Base-by-base conservation (phyloP, 2,797 vertebrate species). In the Aldrovandia affinis region DNA sequence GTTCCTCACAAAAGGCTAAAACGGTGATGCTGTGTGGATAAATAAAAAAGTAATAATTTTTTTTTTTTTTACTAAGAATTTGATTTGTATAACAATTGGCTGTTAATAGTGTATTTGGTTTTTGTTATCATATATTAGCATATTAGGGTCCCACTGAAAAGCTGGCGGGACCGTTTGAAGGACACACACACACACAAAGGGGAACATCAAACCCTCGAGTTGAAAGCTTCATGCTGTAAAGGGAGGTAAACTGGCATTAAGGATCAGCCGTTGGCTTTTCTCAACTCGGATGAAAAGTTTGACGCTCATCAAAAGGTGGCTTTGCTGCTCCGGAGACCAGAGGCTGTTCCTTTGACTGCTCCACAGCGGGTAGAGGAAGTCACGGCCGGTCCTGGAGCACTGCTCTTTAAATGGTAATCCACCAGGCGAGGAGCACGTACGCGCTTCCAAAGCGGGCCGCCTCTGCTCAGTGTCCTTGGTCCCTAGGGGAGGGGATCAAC, bases 361-460 rank as follows among this genome's bases (percentile, higher is more conserved):
- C 85, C 83, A 82, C 91, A 83, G 75, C 84, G 83, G 82, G 88
- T 83, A 86, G 89, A 88, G 91, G 86, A 93, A 91, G 91, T 88
- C 73, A 86, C 84, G 87, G 88, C 88, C 79, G 85, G 91, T 89
- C 90, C 92, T 91, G 88, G 82, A 86, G 59, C 47, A 44, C 73
- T 88, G 88, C 89, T 89, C 91, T 93, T 94, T 91, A 89, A 94
- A 89, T 93, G 90, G 86, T 92, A 93, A 94, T 92, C 92, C 93
- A 91, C 95, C 94, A 90, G 88, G 87, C 91, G 91, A 88, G 88
- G 90, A 91, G 92, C 88, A 89, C 81, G 70, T 86, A 89, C 86
- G 88, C 90, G 84, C 88, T 86, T 86, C 88, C 88, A 89, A 78
- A 61, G 83, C 90, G 77, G 86, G 87, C 85, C 86, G 28, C 39